Evolutionary conservation across 2,113 vertebrate species (phyloP), one percentile per base, ranked within the genome.

Genomic region (Laterallus jamaicensis): DNA sequence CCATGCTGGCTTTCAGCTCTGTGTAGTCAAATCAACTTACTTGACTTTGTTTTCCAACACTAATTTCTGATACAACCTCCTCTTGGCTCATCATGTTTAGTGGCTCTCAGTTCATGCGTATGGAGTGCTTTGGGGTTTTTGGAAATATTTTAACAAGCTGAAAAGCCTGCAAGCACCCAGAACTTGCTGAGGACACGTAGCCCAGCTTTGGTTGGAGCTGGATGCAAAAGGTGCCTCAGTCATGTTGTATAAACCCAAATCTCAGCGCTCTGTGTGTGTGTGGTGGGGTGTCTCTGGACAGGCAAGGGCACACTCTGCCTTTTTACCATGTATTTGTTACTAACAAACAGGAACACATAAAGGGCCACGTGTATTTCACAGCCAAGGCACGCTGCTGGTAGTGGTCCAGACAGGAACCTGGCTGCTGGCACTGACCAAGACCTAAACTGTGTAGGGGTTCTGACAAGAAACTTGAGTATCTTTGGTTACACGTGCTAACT

Each of bases 81-180:
- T 19, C 0, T 1, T 35, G 32, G 5, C 35, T 92, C 20, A 3
- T 64, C 59, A 16, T 0, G 0, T 78, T 73, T 49, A 15, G 10
- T 54, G 26, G 26, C 5, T 63, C 52, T 50, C 58, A 29, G 11
- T 35, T 66, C 66, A 44, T 25, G 18, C 40, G 12, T 35, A 13
- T n/a, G 12, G 44, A 75, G 15, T 29, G 10, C 17, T 63, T 66
- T 7, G 44, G 50, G 17, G 22, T 19, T 7, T 73, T 74, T 32
- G 11, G 0, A 5, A 81, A 16, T 78, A 47, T 42, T 78, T 66
- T n/a, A 69, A 28, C 8, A 32, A 90, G 52, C 20, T 52, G 55
- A 74, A 87, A 87, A 66, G 6, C 29, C 25, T 71, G 15, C 17
- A 62, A 54, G 74, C 8, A 10, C 7, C 29, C 3, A 0, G 49